Percentiles rank a stretch among this genome's conserved stretches.
Conservation (phyloP, 2,113 vertebrate genomes). For the Mionectes macconnelli region DNA sequence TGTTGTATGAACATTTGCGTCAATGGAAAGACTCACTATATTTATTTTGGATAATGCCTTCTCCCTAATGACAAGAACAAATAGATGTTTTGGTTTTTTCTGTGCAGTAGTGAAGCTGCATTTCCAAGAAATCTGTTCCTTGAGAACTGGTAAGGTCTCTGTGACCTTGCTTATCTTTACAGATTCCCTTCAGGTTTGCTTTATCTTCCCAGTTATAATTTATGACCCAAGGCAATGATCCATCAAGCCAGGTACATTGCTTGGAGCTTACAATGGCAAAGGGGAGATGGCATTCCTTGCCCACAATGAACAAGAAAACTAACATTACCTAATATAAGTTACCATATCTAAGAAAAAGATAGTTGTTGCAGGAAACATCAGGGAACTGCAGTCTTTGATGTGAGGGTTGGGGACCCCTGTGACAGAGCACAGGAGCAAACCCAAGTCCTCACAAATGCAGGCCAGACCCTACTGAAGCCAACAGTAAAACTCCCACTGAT, state of each 20-base stretch:
- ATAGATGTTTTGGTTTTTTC: background rate
- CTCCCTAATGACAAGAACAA: background rate
- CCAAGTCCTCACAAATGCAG: fast-evolving
- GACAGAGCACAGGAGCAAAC: background rate
- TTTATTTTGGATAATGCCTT: background rate
- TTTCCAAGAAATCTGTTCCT: background rate
- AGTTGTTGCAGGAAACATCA: background rate
- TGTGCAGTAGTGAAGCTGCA: background rate
- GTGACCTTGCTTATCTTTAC: background rate
- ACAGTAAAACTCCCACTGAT: background rate
- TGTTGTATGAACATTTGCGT: background rate
- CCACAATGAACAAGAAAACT: background rate
- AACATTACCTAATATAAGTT: background rate
- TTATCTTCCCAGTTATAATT: background rate
- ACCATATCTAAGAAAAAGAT: background rate
- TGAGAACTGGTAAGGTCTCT: background rate
- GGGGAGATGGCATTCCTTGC: background rate
- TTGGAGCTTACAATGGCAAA: background rate
- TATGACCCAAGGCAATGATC: background rate
- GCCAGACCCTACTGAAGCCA: background rate
- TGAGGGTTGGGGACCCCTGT: background rate
- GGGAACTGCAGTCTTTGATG: background rate
- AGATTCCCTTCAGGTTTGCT: background rate
- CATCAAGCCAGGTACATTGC: background rate
- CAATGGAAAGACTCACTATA: background rate